These are phyloP conservation scores for Tokudaia muenninki DNA, from an alignment of 2,797 vertebrate species.

Conservation along the genomic window DNA sequence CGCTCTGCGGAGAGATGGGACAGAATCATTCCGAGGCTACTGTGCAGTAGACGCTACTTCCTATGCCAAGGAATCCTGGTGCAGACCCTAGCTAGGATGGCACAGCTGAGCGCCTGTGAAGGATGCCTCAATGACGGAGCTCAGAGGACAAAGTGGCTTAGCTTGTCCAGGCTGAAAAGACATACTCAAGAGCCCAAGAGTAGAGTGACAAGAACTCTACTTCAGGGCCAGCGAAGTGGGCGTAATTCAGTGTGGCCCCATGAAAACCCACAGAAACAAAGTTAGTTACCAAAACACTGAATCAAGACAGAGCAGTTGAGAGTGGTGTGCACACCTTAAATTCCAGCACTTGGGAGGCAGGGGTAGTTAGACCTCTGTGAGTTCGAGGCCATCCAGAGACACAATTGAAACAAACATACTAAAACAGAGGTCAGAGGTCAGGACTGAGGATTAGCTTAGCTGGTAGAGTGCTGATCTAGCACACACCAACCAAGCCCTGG, in stretches of 20 bases:
- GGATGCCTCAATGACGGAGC: fast-evolving
- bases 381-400: neutral
- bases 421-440: neutral
- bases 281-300: neutral
- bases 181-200: neutral
- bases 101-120: too few species aligned
- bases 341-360: neutral
- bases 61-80: neutral
- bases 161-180: neutral
- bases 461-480: neutral
- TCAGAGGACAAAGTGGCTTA: neutral
- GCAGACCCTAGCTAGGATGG: neutral
- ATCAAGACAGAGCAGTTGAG: neutral
- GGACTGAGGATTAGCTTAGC: neutral
- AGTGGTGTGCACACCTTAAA: neutral
- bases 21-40: neutral
- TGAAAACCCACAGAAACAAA: neutral
- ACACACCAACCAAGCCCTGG: neutral
- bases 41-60: neutral
- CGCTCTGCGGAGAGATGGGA: slow-evolving; percentile 78
- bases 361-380: neutral
- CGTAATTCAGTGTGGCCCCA: neutral
- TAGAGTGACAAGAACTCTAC: neutral
- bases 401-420: neutral
- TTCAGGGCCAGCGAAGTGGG: neutral